phyloP scores from a whole-genome alignment of 2,113 vertebrate species.

The Psittacara wagleri region DNA sequence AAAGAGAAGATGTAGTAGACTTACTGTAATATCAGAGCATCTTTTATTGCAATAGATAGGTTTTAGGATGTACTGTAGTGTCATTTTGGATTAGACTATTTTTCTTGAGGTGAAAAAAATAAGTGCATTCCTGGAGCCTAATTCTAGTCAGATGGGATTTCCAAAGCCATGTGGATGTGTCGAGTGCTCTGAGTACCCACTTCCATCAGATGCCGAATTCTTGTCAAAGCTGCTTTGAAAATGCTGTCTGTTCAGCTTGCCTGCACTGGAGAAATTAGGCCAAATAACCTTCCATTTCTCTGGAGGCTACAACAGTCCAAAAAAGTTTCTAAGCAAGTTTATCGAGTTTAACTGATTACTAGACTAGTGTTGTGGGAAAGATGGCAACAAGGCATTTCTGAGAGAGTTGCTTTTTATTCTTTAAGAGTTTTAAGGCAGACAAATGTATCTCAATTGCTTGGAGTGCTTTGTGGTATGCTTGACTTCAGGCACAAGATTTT shows the following conservation, averaged over 20 bases:
- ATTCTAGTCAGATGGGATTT: not conserved
- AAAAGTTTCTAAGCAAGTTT: not conserved
- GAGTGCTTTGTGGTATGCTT: not conserved
- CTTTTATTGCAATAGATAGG: not conserved
- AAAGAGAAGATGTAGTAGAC: not conserved
- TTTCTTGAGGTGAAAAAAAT: not conserved
- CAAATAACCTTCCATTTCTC: not conserved
- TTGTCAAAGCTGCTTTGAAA: not conserved
- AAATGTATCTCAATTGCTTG: not conserved
- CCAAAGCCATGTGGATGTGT: not conserved
- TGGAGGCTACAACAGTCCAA: not conserved
- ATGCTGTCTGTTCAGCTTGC: not conserved
- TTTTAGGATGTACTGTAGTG: not conserved
- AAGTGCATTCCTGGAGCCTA: not conserved
- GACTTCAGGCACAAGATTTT: not conserved
- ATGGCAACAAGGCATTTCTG: not conserved
- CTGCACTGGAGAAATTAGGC: not conserved
- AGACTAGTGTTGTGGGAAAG: not conserved
- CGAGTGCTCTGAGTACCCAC: not conserved
- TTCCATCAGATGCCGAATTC: not conserved
- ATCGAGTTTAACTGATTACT: not conserved
- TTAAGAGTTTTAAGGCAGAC: not conserved
- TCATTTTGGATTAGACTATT: not conserved
- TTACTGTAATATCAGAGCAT: not conserved
- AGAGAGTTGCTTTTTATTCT: not conserved